Conservation (phyloP, 2,888 invertebrate species). For the Polydrusus pterygomalis region DNA sequence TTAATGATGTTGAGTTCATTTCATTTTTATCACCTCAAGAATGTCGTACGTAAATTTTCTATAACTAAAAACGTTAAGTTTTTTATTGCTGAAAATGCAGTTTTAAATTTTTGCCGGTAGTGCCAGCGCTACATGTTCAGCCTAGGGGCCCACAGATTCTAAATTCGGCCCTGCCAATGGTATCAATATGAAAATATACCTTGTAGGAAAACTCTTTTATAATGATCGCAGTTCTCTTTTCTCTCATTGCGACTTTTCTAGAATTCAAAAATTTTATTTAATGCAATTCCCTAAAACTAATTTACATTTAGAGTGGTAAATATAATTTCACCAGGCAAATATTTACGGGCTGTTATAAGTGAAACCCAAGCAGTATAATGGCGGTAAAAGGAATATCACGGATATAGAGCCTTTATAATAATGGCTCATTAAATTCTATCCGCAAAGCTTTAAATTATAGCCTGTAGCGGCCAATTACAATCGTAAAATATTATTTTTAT, state of each 20-base stretch:
- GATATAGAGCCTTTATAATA: slow-evolving; percentile 9
- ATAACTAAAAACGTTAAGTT: no score
- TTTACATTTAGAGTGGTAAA: slow-evolving; percentile 13
- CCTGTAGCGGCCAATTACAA: background rate
- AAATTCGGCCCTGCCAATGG: no score
- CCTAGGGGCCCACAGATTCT: no score
- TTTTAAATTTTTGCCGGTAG: no score
- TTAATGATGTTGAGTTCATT: no score
- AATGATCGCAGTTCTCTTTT: no score
- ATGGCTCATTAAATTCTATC: background rate
- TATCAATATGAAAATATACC: no score
- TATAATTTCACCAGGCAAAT: slow-evolving; percentile 2
- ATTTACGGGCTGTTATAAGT: background rate
- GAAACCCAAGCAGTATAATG: slow-evolving; percentile 1
- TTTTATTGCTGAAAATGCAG: no score
- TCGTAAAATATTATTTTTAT: background rate
- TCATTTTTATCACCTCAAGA: no score
- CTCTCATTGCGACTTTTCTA: background rate
- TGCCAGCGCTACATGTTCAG: no score
- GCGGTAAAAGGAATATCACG: background rate
- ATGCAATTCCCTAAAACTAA: background rate
- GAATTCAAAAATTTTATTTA: background rate
- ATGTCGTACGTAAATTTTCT: no score
- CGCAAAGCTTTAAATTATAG: background rate
- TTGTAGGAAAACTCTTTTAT: no score